Evolutionary conservation across 2,797 vertebrate genomes (phyloP), one percentile per base, ranked within the genome.

Genomic region (Leucoraja ocellata): DNA sequence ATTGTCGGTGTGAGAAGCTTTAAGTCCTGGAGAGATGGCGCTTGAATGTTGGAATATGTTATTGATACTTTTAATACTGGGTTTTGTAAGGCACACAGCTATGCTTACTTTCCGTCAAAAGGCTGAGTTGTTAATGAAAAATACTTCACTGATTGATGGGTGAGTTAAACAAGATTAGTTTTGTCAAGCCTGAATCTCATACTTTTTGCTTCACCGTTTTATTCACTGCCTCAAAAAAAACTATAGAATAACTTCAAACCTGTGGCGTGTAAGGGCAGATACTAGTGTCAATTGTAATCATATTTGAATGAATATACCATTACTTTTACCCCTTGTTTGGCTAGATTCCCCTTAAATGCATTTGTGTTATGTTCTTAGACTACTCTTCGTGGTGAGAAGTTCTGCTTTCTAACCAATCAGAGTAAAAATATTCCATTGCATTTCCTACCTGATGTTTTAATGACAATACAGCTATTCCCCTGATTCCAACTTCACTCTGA

Each of bases 61-160:
- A 46, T 7, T 92, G 90, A 16, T 76, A 18, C 68, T 91, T 92
- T 76, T 92, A 76, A 73, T 76, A 39, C 68, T 46, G 4, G 28
- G 71, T 76, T 76, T 76, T 28, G 71, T 39, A 74, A 74, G 58
- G 25, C 1, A 28, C 28, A 74, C 71, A 92, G 39, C 36, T 92
- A 74, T 74, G 39, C 23, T 46, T 92, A 58, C 65, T 76, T 54
- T 36, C 32, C 84, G 6, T 76, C 71, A 81, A 13, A 93, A 18
- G 23, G 93, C 93, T 54, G 77, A 39, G 76, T 25, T 2, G 78
- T 58, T 93, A 80, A 93, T 93, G 93, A 73, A 65, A 32, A 74
- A 39, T n/a, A 73, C 81, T 39, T 1, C 93, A 18, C 54, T 93
- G 61, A 93, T 93, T n/a, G 93, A 93, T 84, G 93, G 93, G 93